Conservation (phyloP, 2,113 vertebrate species). For the Antechinus stuartii region DNA sequence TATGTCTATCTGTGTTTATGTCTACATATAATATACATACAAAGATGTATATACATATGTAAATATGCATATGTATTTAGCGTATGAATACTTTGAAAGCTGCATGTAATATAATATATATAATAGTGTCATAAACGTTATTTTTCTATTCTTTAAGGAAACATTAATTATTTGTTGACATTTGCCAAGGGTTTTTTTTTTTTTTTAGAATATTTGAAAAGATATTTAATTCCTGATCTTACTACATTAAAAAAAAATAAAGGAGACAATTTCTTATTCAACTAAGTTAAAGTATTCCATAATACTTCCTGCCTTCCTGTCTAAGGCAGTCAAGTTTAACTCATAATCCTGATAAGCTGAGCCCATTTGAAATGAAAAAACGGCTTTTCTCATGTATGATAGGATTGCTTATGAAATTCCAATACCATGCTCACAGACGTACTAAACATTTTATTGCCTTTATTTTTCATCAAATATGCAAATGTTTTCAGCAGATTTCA, state of each 20-base stretch:
- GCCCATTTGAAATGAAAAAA: conserved; percentile 78
- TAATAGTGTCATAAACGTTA: not conserved
- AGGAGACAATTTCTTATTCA: not conserved
- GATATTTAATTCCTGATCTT: not conserved
- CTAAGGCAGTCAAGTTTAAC: conserved; percentile 66
- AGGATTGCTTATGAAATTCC: conserved; percentile 76
- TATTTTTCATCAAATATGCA: conserved; percentile 82
- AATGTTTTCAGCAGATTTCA: conserved; percentile 79
- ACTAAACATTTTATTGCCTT: conserved; percentile 80
- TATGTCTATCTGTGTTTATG: not conserved
- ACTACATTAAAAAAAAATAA: not conserved
- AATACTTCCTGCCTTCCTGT: conserved; percentile 51
- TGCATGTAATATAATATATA: not conserved
- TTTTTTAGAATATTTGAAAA: not conserved
- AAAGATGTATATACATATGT: not conserved
- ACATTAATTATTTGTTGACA: not conserved
- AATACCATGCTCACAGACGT: conserved; percentile 77
- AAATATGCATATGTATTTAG: not conserved
- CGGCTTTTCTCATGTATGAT: conserved; percentile 75
- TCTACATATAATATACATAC: not conserved
- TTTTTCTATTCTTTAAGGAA: not conserved
- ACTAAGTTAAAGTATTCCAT: not conserved
- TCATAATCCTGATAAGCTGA: conserved; percentile 60
- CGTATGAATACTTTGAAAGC: not conserved
- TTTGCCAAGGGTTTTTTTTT: not conserved